Evolutionary conservation across 30 jellyfish, hydroid and myxozoan genomes (phyloP).

Genomic region (Aurelia sp.): DNA sequence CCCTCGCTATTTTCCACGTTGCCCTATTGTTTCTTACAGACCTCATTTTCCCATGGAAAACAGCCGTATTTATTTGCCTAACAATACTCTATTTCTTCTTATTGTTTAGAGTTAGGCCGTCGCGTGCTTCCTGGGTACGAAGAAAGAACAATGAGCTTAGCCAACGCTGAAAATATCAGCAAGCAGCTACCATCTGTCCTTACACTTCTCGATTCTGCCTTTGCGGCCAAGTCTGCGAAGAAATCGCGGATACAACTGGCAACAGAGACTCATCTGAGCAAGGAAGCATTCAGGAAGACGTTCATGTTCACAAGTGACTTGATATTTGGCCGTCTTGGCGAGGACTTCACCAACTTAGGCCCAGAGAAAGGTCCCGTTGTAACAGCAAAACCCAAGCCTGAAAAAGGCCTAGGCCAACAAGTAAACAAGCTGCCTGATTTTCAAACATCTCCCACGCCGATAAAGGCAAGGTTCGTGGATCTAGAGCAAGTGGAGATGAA

Average conservation of each 20-base stretch:
- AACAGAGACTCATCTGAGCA: conserved; percentile 44
- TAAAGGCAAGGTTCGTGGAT: conserved; percentile 31
- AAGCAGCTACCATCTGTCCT: conserved; percentile 85
- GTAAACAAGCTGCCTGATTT: conserved; percentile 22
- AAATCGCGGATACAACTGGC: conserved; percentile 42
- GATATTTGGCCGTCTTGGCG: conserved; percentile 84
- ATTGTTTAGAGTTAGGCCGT: conserved; percentile 56
- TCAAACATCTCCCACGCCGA: conserved; percentile 23
- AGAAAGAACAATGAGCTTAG: conserved; percentile 77
- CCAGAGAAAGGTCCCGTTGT: conserved; percentile 41
- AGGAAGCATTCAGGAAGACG: conserved; percentile 65
- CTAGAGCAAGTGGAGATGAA: conserved; percentile 48
- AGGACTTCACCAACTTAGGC: conserved; percentile 44
- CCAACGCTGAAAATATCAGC: conserved; percentile 73
- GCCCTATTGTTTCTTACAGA: conserved; percentile 13
- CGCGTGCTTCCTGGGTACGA: conserved; percentile 88
- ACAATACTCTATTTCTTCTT: conserved; percentile 44
- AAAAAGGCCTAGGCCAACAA: conserved; percentile 80
- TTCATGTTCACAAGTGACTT: conserved; percentile 88
- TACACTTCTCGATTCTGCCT: conserved; percentile 78
- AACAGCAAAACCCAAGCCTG: conserved; percentile 45
- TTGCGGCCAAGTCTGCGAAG: conserved; percentile 63
- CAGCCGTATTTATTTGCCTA: conserved; percentile 43
- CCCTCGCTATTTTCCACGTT: not conserved
- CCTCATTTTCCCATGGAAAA: conserved; percentile 53